Percentiles rank a stretch among this genome's conserved stretches.
Conservation (phyloP, 2,797 vertebrate genomes). For the Meriones psammophilus region DNA sequence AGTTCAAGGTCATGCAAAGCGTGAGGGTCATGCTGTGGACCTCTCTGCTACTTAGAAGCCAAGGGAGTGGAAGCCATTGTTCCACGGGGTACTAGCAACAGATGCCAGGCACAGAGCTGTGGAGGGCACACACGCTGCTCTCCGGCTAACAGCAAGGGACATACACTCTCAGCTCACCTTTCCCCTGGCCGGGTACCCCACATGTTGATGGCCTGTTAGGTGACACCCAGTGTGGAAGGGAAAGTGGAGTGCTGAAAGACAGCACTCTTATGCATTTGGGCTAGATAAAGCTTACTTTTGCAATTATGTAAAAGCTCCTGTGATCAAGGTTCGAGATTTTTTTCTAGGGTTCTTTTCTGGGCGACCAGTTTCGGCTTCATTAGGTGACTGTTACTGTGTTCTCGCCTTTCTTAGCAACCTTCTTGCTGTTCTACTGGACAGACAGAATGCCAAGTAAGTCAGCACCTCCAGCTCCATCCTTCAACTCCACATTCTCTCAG, state of each 20-base stretch:
- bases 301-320: slow-evolving; percentile 33
- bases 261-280: neutral
- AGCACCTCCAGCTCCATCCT: no score
- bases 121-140: neutral
- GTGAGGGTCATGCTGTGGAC: neutral
- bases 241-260: neutral
- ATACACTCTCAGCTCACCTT: neutral
- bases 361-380: neutral
- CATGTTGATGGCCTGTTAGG: neutral
- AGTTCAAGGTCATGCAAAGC: neutral
- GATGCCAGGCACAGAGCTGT: neutral
- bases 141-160: neutral
- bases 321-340: neutral
- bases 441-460: neutral
- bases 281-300: slow-evolving; percentile 49
- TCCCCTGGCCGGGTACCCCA: neutral
- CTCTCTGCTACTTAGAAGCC: neutral
- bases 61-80: neutral
- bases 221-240: neutral
- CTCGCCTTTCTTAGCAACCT: slow-evolving; percentile 20
- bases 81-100: neutral
- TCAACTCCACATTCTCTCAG: neutral
- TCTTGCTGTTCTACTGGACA: neutral
- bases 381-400: slow-evolving; percentile 18
- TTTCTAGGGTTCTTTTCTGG: neutral